A percentile compares a stretch with the other conserved stretches of the same genome.
phyloP scores from a whole-genome alignment of 2,888 invertebrate genomes.

The Trachelus stipa region DNA sequence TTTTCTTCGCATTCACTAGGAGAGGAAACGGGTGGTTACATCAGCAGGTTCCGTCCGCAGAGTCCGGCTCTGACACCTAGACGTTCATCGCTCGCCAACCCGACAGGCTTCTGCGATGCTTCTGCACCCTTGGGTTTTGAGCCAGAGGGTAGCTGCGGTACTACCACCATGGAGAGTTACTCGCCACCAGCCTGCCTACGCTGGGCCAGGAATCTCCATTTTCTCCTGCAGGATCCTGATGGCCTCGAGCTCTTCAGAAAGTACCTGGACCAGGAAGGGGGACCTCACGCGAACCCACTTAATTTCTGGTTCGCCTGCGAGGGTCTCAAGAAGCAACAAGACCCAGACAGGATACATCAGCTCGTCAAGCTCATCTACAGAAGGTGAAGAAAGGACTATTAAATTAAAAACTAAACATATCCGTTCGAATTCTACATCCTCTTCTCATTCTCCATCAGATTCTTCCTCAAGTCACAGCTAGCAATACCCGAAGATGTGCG shows the following conservation, averaged over 20 bases:
- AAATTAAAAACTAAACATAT: slow-evolving; percentile 15
- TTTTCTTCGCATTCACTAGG: slow-evolving; percentile 37
- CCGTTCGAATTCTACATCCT: not conserved
- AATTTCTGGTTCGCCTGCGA: slow-evolving; percentile 96
- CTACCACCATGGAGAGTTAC: slow-evolving; percentile 62
- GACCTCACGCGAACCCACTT: slow-evolving; percentile 82
- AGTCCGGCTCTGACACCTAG: slow-evolving; percentile 66
- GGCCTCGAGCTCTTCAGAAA: slow-evolving; percentile 89
- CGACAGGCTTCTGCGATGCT: slow-evolving; percentile 59
- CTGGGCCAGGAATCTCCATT: slow-evolving; percentile 89
- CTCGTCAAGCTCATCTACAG: slow-evolving; percentile 88
- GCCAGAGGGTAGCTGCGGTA: slow-evolving; percentile 70
- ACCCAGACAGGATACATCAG: slow-evolving; percentile 78
- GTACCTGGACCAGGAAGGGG: slow-evolving; percentile 84
- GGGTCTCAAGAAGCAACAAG: slow-evolving; percentile 83
- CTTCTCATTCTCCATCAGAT: slow-evolving; percentile 67
- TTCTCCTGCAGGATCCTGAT: slow-evolving; percentile 86
- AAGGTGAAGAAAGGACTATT: slow-evolving; percentile 35
- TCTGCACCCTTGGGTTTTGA: slow-evolving; percentile 70
- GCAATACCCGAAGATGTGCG: slow-evolving; percentile 86
- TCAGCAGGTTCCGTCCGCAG: slow-evolving; percentile 60
- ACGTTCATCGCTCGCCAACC: slow-evolving; percentile 61
- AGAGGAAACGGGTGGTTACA: slow-evolving; percentile 62
- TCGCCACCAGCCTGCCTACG: slow-evolving; percentile 81
- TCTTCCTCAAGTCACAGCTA: slow-evolving; percentile 84